Evolutionary conservation across 2,797 vertebrate genomes (phyloP).

Genomic region (Liparis tanakae): DNA sequence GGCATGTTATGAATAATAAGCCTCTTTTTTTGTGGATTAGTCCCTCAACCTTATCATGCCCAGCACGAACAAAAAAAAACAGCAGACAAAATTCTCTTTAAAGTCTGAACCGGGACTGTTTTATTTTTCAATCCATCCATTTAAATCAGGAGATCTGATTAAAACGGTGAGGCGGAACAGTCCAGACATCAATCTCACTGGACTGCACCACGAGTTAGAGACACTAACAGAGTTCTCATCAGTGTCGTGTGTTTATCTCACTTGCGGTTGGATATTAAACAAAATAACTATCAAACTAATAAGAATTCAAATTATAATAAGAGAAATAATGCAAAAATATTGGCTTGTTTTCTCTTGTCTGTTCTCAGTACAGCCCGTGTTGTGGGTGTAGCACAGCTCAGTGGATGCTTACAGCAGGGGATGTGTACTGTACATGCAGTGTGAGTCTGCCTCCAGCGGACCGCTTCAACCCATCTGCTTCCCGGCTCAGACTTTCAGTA

Average conservation of each 20-base stretch:
- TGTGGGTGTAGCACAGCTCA: slow-evolving; percentile 26
- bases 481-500: slow-evolving; percentile 31
- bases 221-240: background rate
- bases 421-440: slow-evolving; percentile 32
- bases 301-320: too few species aligned
- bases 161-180: background rate
- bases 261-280: background rate
- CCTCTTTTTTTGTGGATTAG: slow-evolving; percentile 16
- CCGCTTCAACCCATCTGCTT: slow-evolving; percentile 33
- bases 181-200: background rate
- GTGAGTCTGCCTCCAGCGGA: slow-evolving; percentile 42
- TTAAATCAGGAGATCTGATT: background rate
- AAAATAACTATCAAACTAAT: background rate
- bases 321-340: background rate
- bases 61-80: slow-evolving; percentile 2
- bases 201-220: too few species aligned
- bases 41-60: slow-evolving; percentile 2
- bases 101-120: background rate
- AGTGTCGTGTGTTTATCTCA: background rate
- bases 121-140: background rate
- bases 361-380: background rate
- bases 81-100: background rate
- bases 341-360: background rate
- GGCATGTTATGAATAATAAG: slow-evolving; percentile 31
- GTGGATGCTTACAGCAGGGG: slow-evolving; percentile 27